Percentiles rank a stretch among this genome's conserved stretches.
These are phyloP conservation scores for Columba livia DNA, from an alignment of 2,113 vertebrate species.

Conservation along the genomic window DNA sequence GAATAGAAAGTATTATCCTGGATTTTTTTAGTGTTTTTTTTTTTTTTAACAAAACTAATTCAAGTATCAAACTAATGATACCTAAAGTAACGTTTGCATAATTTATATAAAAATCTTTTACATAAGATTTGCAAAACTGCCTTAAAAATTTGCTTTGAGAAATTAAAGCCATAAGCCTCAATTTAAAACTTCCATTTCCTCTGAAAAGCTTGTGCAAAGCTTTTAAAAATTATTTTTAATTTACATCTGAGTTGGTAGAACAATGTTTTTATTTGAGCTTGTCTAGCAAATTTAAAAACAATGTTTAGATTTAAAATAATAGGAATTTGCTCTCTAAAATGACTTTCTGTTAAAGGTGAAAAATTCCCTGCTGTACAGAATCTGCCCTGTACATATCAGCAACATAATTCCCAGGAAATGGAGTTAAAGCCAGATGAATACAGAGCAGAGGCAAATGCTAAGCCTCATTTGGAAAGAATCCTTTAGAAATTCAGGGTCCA, in stretches of 20 bases:
- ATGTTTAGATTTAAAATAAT: background rate
- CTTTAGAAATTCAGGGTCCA: slow-evolving; percentile 8
- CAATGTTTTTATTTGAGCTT: background rate
- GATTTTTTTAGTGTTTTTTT: slow-evolving; percentile 8
- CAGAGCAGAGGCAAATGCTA: background rate
- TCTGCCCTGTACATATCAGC: background rate
- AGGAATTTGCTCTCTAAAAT: background rate
- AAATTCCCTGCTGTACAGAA: background rate
- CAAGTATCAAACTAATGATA: background rate
- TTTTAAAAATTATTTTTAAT: slow-evolving; percentile 10
- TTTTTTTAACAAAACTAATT: slow-evolving; percentile 39
- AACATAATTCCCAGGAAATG: background rate
- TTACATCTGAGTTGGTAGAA: background rate
- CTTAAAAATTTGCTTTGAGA: slow-evolving; percentile 26
- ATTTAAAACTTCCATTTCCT: slow-evolving; percentile 32
- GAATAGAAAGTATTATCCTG: background rate
- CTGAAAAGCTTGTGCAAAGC: slow-evolving; percentile 9
- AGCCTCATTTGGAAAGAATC: slow-evolving; percentile 22
- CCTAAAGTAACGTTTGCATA: slow-evolving; percentile 33
- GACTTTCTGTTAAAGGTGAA: background rate
- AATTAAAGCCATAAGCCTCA: slow-evolving; percentile 29
- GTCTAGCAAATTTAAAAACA: background rate
- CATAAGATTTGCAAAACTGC: slow-evolving; percentile 36
- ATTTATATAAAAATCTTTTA: slow-evolving; percentile 28
- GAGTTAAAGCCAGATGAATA: background rate